A percentile compares a stretch with the other conserved stretches of the same genome.
phyloP scores from a whole-genome alignment of 1,140 invertebrate species.

The Nylanderia fulva region DNA sequence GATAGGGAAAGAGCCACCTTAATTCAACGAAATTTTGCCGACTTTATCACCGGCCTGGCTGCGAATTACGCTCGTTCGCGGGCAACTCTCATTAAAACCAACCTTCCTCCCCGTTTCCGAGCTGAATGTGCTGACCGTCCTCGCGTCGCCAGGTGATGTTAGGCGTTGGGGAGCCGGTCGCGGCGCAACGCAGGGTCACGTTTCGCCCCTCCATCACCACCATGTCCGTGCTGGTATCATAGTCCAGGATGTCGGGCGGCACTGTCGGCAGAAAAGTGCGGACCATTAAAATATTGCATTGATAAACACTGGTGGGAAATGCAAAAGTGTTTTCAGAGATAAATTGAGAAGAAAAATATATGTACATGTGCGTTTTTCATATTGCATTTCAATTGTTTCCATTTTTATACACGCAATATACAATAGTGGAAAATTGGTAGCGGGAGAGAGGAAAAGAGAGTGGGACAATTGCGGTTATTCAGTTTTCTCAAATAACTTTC shows the following conservation, averaged over 20 bases:
- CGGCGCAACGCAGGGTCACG: slow-evolving; percentile 93
- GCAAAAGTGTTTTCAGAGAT: background rate
- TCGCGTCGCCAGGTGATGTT: slow-evolving; percentile 94
- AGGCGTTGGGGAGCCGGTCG: slow-evolving; percentile 93
- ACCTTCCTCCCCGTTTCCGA: slow-evolving; percentile 86
- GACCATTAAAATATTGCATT: background rate
- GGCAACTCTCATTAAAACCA: slow-evolving; percentile 60
- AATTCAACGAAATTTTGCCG: slow-evolving; percentile 51
- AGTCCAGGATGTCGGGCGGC: slow-evolving; percentile 94
- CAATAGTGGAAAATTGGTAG: background rate
- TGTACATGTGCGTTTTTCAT: background rate
- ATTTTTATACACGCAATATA: too few relatives aligned
- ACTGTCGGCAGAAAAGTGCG: slow-evolving; percentile 87
- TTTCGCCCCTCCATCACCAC: slow-evolving; percentile 95
- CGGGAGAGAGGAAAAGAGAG: too few relatives aligned
- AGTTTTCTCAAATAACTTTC: background rate
- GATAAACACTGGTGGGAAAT: background rate
- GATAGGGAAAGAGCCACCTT: background rate
- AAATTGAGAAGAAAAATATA: background rate
- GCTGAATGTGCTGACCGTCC: slow-evolving; percentile 89
- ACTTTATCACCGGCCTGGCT: slow-evolving; percentile 31
- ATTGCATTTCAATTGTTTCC: background rate
- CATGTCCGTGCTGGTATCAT: slow-evolving; percentile 94
- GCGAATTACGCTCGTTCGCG: slow-evolving; percentile 51
- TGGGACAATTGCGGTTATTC: background rate